Evolutionary conservation across 2,888 invertebrate genomes (phyloP), one percentile per base, ranked within the genome.

Genomic region (Scaptomyza parva): DNA sequence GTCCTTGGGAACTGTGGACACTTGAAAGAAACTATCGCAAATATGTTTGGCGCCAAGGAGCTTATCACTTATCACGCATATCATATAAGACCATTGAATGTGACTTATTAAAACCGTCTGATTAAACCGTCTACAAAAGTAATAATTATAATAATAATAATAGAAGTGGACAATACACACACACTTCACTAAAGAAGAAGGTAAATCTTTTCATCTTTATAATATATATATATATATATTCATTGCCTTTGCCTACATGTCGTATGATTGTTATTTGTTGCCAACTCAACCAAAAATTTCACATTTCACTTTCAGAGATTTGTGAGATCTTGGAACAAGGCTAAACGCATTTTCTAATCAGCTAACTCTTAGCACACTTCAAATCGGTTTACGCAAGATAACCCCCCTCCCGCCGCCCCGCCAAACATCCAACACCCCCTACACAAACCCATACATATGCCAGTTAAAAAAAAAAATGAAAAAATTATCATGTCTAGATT

Each of bases 1-100:
- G 28, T 30, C 28, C 28, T 30, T 30, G 14, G 43, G 41, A 43
- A 26, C 5, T 9, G 8, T 8, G 8, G 9, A 35, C 47, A 63
- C 63, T 63, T 55, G 18, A 37, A n/a, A n/a, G 9, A 37, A 30
- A 33, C 45, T 30, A 30, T 30, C 5, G 45, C 18, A 18, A 44
- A 28, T 17, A 5, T 12, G 12, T 14, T 47, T 59, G 79, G 79
- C 74, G 79, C 83, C 79, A 67, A 53, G 20, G 50, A 62, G 79
- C 73, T 79, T 74, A 76, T 79, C 79, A 69, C 52, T 72, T 70
- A 65, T 67, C 40, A 53, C 59, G 54, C 62, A 60, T 61, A 69
- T 76, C 60, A 57, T 40, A 57, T 59, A 62, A 35, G 58, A 22
- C 22, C 20, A 47, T 59, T 67, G 39, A 50, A 53, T 51, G 37